A percentile compares a stretch with the other conserved stretches of the same genome.
These are phyloP conservation scores for Biston stratarius DNA, from an alignment of 2,888 invertebrate species.

Conservation along the genomic window DNA sequence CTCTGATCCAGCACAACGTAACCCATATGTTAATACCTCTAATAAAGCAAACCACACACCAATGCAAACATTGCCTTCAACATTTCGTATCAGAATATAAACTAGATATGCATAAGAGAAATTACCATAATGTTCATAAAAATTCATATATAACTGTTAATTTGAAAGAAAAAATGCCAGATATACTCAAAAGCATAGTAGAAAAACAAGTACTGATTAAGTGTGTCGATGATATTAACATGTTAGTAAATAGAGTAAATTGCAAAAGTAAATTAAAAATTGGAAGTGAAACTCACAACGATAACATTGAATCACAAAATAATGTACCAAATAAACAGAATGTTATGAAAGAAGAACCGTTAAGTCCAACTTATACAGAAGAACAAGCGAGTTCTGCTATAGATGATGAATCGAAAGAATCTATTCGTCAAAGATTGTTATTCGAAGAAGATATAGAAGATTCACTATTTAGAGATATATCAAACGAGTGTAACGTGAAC, in stretches of 20 bases:
- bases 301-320: background rate
- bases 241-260: slow-evolving; percentile 11
- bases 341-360: slow-evolving; percentile 4
- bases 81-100: slow-evolving; percentile 51
- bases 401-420: slow-evolving; percentile 9
- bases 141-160: background rate
- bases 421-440: slow-evolving; percentile 40
- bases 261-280: slow-evolving; percentile 1
- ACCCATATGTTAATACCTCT: slow-evolving; percentile 65
- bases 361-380: background rate
- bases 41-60: slow-evolving; percentile 42
- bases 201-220: slow-evolving; percentile 30
- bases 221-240: slow-evolving; percentile 35
- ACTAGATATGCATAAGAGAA: slow-evolving; percentile 48
- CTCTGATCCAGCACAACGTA: slow-evolving; percentile 55
- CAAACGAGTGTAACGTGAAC: slow-evolving; percentile 17
- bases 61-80: slow-evolving; percentile 51
- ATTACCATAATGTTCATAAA: slow-evolving; percentile 4
- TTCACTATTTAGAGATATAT: slow-evolving; percentile 17
- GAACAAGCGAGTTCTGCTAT: background rate
- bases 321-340: background rate
- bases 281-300: background rate
- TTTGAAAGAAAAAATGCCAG: slow-evolving; percentile 26
- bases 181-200: slow-evolving; percentile 33
- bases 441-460: slow-evolving; percentile 48